A percentile compares a stretch with the other conserved stretches of the same genome.
phyloP scores from a whole-genome alignment of 2,888 invertebrate genomes.

The Myopa tessellatipennis region DNA sequence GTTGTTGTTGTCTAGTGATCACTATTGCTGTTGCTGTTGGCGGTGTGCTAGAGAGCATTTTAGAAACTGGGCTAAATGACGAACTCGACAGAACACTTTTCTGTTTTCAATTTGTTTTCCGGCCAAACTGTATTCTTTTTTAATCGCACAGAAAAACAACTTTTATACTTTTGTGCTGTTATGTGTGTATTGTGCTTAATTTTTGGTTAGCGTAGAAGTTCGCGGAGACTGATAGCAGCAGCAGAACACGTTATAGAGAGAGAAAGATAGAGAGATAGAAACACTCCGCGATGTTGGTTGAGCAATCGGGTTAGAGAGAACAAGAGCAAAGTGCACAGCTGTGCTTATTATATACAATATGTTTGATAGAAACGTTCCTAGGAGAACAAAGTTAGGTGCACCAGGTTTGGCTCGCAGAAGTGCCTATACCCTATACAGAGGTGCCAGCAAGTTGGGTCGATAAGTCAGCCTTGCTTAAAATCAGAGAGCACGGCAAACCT shows the following conservation, averaged over 20 bases:
- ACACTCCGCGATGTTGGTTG: not conserved
- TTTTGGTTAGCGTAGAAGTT: not conserved
- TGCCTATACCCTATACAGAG: too few species aligned
- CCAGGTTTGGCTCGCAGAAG: too few species aligned
- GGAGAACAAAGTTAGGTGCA: too few species aligned
- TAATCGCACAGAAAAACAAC: not conserved
- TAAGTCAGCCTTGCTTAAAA: too few species aligned
- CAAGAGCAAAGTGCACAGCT: not conserved
- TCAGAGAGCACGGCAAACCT: too few species aligned
- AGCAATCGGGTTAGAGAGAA: not conserved
- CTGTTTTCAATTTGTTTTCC: not conserved
- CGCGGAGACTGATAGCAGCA: not conserved
- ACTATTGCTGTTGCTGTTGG: not conserved
- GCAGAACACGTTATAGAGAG: not conserved
- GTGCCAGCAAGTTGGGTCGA: too few species aligned
- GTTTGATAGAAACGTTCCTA: too few species aligned
- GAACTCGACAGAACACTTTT: not conserved
- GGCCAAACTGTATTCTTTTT: not conserved
- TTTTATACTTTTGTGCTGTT: not conserved
- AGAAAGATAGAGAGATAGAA: not conserved
- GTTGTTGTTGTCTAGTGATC: not conserved
- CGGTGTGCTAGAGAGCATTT: not conserved
- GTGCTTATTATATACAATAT: too few species aligned
- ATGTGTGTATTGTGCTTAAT: not conserved
- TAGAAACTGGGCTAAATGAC: constrained; percentile 23